phyloP scores from a whole-genome alignment of 2,797 vertebrate species.

The Phalanger gymnotis region DNA sequence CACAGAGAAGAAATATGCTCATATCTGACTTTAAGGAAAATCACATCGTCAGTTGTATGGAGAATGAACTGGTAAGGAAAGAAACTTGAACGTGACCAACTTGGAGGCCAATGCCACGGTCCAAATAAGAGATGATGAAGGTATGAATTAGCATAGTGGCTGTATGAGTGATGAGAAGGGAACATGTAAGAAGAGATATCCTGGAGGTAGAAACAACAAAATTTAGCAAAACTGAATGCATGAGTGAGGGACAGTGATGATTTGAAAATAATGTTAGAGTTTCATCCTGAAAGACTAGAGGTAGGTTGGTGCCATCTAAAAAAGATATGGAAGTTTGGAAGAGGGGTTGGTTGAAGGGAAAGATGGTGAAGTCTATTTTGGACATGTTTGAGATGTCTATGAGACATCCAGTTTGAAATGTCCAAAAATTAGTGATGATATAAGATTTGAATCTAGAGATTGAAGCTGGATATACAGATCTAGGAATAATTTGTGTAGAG shows the following conservation, averaged over 20 bases:
- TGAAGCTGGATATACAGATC: background rate
- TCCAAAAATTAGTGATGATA: background rate
- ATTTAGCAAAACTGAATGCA: background rate
- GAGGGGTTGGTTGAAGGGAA: background rate
- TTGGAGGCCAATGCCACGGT: background rate
- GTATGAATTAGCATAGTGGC: background rate
- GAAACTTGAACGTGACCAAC: background rate
- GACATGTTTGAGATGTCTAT: background rate
- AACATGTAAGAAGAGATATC: background rate
- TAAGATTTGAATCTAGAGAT: background rate
- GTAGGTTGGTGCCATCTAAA: background rate
- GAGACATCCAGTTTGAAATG: background rate
- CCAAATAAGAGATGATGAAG: background rate
- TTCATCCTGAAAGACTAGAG: background rate
- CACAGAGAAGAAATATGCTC: background rate
- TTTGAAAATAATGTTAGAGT: background rate
- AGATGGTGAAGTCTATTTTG: background rate
- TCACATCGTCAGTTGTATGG: background rate
- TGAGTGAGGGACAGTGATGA: background rate
- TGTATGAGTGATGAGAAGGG: background rate
- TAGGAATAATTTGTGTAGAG: background rate
- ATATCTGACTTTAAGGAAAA: background rate
- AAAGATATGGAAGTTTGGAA: background rate
- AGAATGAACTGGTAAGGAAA: background rate
- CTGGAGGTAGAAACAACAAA: background rate